phyloP scores from a whole-genome alignment of 2,113 vertebrate genomes.

The Azemiops feae region DNA sequence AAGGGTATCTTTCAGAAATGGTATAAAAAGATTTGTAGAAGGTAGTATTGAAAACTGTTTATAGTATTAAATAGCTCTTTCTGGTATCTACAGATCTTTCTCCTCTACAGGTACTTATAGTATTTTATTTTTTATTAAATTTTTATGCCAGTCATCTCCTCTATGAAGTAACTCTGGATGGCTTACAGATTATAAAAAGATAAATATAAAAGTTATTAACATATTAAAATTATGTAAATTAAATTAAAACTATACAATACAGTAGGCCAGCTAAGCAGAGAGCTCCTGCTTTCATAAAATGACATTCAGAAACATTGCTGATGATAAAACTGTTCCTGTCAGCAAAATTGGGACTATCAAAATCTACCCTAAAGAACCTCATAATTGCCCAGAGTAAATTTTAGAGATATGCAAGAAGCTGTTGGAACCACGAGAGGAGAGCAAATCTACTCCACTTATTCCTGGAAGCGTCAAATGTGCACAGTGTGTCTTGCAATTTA shows the following conservation, averaged over 20 bases:
- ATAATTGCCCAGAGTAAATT: background rate
- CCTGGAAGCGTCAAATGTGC: background rate
- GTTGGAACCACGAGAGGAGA: background rate
- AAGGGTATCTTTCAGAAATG: background rate
- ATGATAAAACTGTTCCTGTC: background rate
- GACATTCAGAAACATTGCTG: background rate
- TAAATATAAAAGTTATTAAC: background rate
- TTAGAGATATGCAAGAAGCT: background rate
- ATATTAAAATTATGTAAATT: background rate
- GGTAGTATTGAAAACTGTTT: background rate
- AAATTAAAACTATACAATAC: background rate
- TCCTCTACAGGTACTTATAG: background rate
- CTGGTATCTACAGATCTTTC: background rate
- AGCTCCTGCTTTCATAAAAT: background rate
- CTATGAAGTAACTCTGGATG: background rate
- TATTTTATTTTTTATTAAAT: background rate
- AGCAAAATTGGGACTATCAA: background rate
- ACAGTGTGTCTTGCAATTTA: background rate
- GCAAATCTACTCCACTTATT: background rate
- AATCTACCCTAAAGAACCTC: background rate
- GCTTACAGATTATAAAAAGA: background rate
- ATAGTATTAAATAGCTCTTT: background rate
- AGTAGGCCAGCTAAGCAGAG: background rate
- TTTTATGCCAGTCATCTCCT: background rate
- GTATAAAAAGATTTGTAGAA: background rate